Percentiles rank a stretch among this genome's conserved stretches.
phyloP scores from a whole-genome alignment of 2,888 invertebrate genomes.

The Agonum fuliginosum region DNA sequence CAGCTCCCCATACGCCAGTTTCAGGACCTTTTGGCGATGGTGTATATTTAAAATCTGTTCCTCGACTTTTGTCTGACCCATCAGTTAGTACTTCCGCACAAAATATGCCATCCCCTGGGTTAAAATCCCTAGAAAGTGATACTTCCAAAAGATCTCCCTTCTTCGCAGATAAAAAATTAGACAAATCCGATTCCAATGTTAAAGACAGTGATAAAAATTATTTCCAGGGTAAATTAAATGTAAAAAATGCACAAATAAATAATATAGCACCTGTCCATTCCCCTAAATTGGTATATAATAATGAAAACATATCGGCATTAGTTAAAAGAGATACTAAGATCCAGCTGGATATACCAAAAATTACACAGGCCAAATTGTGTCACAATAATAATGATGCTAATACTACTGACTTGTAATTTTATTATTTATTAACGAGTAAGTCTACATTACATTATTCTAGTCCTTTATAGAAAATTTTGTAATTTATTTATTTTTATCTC shows the following conservation, averaged over 20 bases:
- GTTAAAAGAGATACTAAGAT: slow-evolving; percentile 68
- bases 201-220: slow-evolving; percentile 42
- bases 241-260: slow-evolving; percentile 59
- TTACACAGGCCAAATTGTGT: slow-evolving; percentile 54
- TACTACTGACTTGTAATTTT: slow-evolving; percentile 61
- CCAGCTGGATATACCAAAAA: slow-evolving; percentile 64
- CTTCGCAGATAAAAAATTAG: slow-evolving; percentile 63
- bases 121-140: slow-evolving; percentile 64
- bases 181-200: slow-evolving; percentile 63
- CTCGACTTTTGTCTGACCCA: slow-evolving; percentile 71
- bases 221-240: slow-evolving; percentile 35
- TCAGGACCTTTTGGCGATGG: slow-evolving; percentile 68
- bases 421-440: slow-evolving; percentile 30
- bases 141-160: slow-evolving; percentile 64
- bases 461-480: slow-evolving; percentile 49
- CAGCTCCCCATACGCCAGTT: slow-evolving; percentile 72
- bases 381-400: slow-evolving; percentile 57
- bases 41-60: slow-evolving; percentile 68
- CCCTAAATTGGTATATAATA: slow-evolving; percentile 67
- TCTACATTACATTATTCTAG: slow-evolving; percentile 29
- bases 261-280: slow-evolving; percentile 68
- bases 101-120: slow-evolving; percentile 65
- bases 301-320: slow-evolving; percentile 69
- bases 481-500: slow-evolving; percentile 56
- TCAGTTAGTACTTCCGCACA: slow-evolving; percentile 64